Evolutionary conservation across 2,113 vertebrate genomes (phyloP), one percentile per base, ranked within the genome.

Genomic region (Etheostoma cragini): DNA sequence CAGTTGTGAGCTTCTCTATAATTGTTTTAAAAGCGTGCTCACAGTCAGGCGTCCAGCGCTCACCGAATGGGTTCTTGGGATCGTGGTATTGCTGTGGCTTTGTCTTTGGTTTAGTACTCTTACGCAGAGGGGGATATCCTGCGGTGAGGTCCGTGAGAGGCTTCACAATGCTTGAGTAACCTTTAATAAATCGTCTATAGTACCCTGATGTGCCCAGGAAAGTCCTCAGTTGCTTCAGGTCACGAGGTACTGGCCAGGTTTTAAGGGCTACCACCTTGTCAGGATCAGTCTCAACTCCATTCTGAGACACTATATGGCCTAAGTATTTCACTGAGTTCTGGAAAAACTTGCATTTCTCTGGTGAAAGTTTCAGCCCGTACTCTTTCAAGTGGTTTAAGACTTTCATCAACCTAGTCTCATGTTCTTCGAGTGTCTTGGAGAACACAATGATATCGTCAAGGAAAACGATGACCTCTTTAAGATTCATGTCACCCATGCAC

Each of bases 131-230:
- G 7, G 14, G n/a, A 22, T 60, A 72, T 0, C 69, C 54, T 13
- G 35, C 13, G 2, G 64, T 77, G 11, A 67, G 53, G 7, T 47
- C 53, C 7, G 58, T 56, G 4, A 75, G 30, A 1, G 58, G 60
- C 4, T 50, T 75, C 8, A 75, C 60, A 13, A 75, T 52, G 2
- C 14, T 50, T 16, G 58, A 63, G 2, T 75, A 75, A 10, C 52
- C 47, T 21, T 64, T 38, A 0, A 75, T 16, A 13, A 75, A 75
- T 1, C 60, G 16, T 0, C 47, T 17, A 7, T 75, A 75, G 6
- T 53, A 65, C 0, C 61, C 61, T 2, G 21, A 38, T 17, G 66
- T 56, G 0, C 73, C 62, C 2, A 76, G 12, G 11, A 65, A 76
- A 4, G 50, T 1, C 8, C 50, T 53, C 8, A 76, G 8, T 3